Evolutionary conservation across 1,140 invertebrate species (phyloP), one percentile per base, ranked within the genome.

Genomic region (Acyrthosiphon pisum): DNA sequence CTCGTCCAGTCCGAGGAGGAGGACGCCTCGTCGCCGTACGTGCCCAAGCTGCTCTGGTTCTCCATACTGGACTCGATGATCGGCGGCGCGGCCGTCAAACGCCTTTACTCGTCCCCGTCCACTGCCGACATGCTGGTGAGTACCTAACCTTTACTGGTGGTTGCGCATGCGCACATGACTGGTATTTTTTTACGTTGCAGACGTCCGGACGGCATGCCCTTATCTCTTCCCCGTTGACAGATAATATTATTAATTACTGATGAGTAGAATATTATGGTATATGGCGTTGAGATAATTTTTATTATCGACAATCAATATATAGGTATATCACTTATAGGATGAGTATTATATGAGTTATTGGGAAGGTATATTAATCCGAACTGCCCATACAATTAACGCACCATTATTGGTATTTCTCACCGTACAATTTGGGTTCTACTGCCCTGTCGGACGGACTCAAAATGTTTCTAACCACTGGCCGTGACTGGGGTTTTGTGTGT

Each of bases 11-110:
- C 46, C n/a, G 86, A 88, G 20, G 93, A 94, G 93, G 81, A 92
- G 95, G 95, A 95, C 95, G 93, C 95, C 95, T 94, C 95, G 95
- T 41, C 88, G 53, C 89, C 37, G 53, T 90, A 90, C 53, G 89
- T 68, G 37, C 89, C 89, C 37, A 90, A 90, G 18, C n/a, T 88
- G 30, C 30, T 88, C 26, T 88, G 56, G 89, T 90, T 60, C 53
- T 37, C 53, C 23, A 90, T 68, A 23, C 2, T 90, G 23, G 89
- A 90, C 37, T 90, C 89, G 22, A 60, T 90, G 50, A 90, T 90
- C 50, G 89, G 89, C 23, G 50, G 89, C 23, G 89, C 53, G 37
- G 53, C 89, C 53, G 53, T 41, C 3, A 90, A 90, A 90, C 89
- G 89, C 26, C 35, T 68, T 20, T 88, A 88, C 46, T 88, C 86